Evolutionary conservation across 2,113 vertebrate genomes (phyloP), one percentile per base, ranked within the genome.

Genomic region (Rutilus rutilus): DNA sequence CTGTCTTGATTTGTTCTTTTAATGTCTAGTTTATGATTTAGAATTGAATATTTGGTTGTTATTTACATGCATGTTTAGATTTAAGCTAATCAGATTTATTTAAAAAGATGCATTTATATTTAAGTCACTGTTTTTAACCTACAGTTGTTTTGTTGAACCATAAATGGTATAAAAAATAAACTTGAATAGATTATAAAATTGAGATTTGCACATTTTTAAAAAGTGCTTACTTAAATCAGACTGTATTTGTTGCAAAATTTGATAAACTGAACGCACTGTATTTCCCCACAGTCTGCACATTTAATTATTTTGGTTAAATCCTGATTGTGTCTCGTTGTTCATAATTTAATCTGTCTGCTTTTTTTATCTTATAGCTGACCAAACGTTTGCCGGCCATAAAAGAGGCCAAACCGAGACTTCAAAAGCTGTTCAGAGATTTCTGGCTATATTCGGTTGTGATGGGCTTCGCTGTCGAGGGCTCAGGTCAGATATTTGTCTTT

Each of bases 371-470:
- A 25, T 36, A 99, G 98, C 95, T 99, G 65, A 99, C 97, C 0
- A 95, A 95, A 85, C 94, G 98, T 27, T 89, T 99, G 89, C 97
- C 96, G 0, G 96, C 97, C 10, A 99, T 99, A 90, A 99, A 99
- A 83, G 97, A 99, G 88, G 97, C 98, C 10, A 99, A 99, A 84
- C 97, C 98, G 0, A 94, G 98, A 78, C 90, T 99, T 86, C 98
- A 99, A 91, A 99, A 99, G 92, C 96, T 99, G 89, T 99, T 99
- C 94, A 94, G 98, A 0, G 98, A 99, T 91, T 99, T 99, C 90
- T 99, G 98, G 98, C 93, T 99, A 27, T 99, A 99, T 90, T 99
- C 98, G 0, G 98, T 99, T 3, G 96, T 99, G 86, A 99, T 99
- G 98, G 98, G 98, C 6, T 99, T 99, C 50, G 97, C 98, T 1